A percentile compares a stretch with the other conserved stretches of the same genome.
Conservation (phyloP, 2,113 vertebrate species). For the Athene noctua region DNA sequence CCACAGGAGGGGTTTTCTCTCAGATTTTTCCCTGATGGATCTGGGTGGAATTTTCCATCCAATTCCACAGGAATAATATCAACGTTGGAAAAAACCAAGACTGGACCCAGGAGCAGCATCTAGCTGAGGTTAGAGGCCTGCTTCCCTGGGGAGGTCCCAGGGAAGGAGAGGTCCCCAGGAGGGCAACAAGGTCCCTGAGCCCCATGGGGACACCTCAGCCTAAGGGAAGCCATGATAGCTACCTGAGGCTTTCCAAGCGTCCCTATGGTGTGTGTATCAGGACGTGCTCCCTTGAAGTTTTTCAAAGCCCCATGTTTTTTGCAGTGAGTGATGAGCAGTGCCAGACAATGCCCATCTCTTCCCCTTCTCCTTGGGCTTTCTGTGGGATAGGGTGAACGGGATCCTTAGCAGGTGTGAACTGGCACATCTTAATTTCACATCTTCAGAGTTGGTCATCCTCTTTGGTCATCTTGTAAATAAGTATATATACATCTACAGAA, state of each 20-base stretch:
- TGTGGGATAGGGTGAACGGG: neutral
- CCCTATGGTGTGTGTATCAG: accelerated
- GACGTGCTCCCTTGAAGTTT: accelerated
- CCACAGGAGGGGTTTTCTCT: neutral
- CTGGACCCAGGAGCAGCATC: neutral
- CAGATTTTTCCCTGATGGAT: neutral
- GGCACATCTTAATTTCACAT: neutral
- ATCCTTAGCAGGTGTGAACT: neutral
- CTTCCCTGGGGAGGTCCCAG: neutral
- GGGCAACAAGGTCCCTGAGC: neutral
- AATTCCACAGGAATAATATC: neutral
- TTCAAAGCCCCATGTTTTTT: neutral
- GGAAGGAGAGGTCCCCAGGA: neutral
- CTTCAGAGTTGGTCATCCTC: neutral
- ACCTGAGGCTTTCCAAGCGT: neutral
- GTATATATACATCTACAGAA: neutral
- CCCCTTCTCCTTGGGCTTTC: neutral
- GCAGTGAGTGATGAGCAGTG: neutral
- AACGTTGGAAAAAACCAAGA: neutral
- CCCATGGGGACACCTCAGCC: neutral
- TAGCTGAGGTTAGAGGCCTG: neutral
- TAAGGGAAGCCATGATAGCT: neutral
- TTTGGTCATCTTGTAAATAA: neutral
- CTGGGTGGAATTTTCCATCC: neutral
- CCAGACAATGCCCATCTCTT: neutral